Percentiles rank a stretch among this genome's conserved stretches.
phyloP scores from a whole-genome alignment of 2,888 invertebrate species.

The Hydropsyche betteni region DNA sequence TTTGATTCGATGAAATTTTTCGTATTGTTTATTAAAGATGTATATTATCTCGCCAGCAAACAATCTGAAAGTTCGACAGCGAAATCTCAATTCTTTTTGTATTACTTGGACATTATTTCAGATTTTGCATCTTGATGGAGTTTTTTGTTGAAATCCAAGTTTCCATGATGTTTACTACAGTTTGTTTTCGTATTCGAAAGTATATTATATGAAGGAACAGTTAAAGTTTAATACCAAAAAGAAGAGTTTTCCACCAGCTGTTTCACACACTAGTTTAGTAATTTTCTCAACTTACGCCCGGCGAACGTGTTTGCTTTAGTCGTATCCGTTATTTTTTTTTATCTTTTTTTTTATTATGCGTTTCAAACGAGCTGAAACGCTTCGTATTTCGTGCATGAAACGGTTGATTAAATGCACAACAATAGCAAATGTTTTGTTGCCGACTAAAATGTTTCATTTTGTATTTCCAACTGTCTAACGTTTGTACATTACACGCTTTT shows the following conservation, averaged over 20 bases:
- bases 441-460: no score
- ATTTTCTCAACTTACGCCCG: conserved; percentile 20
- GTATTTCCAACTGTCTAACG: no score
- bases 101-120: not conserved
- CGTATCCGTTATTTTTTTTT: not conserved
- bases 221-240: conserved; percentile 19
- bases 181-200: not conserved
- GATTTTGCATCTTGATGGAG: conserved; percentile 15
- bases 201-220: conserved; percentile 15
- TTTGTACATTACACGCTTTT: no score
- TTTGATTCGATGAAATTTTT: not conserved
- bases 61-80: not conserved
- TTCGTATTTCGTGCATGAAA: no score
- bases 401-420: no score
- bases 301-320: conserved; percentile 9
- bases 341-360: no score
- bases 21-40: not conserved
- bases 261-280: conserved; percentile 24
- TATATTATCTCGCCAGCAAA: not conserved
- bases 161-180: conserved; percentile 3
- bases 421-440: no score
- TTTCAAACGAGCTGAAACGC: no score
- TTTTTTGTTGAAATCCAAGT: conserved; percentile 1
- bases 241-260: conserved; percentile 24
- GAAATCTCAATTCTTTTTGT: no score